Base-by-base conservation (phyloP, 1,140 invertebrate species). In the Contarinia nasturtii region DNA sequence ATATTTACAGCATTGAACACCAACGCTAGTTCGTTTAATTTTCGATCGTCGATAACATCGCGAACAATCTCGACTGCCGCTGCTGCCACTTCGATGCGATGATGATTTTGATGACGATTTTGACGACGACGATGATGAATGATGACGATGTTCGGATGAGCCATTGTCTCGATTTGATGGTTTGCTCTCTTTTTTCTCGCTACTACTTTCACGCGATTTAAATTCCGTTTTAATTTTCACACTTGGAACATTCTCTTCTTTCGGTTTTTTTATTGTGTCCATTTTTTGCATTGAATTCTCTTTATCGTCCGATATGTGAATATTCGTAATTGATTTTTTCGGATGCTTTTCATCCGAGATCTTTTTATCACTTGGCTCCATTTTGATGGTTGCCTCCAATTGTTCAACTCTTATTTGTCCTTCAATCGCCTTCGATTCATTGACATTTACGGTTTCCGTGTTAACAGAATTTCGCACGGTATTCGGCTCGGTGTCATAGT, bases 31-130 rank as follows among this genome's bases (percentile, higher is more conserved):
- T 15, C 70, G 65, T 50, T 76, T 75, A 33, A 76, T 71, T 57
- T 75, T 75, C 11, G 71, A 71, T 33, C 73, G 63, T 52, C 69
- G 73, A 45, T 74, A 72, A 51, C 74, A 76, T n/a, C 67, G 67
- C 12, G 71, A 72, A 50, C 74, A 76, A 44, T 70, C 65, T 33
- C 69, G 59, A 40, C 62, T 56, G 11, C 65, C 66, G 10, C 57
- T 65, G 2, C 54, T 56, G n/a, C 56, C 55, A 2, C 57, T 55
- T 7, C 53, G 49, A 4, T 49, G 45, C 18, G 50, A 54, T 15
- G 50, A 50, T 15, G 55, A 53, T 18, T 14, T 21, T 1, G 57
- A 58, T 7, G 57, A 54, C 1, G 56, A 54, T 0, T 52, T 38
- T 2, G 51, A 53, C 1, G 45, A 33, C 1, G 51, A 53, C 1